phyloP scores from a whole-genome alignment of 2,888 invertebrate species.

The Rhingia campestris region DNA sequence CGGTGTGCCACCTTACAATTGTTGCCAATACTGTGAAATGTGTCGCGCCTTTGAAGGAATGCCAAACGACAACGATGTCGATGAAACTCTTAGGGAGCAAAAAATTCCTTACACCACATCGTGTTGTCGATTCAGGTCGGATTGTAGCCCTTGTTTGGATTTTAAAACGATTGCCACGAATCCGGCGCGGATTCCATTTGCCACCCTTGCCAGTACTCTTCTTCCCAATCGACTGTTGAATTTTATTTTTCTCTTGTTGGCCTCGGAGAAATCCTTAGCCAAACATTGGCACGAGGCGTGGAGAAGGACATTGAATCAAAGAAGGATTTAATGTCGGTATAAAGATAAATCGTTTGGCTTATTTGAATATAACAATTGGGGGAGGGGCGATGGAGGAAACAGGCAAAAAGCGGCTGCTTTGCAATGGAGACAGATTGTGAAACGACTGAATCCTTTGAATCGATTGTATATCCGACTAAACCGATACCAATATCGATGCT shows the following conservation, averaged over 20 bases:
- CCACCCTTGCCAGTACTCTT: neutral
- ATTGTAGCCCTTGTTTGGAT: conserved; percentile 68
- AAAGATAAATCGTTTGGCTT: conserved; percentile 72
- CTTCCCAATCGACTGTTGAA: conserved; percentile 11
- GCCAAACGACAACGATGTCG: conserved; percentile 16
- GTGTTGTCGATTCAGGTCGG: conserved; percentile 55
- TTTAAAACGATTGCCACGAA: conserved; percentile 68
- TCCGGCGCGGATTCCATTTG: conserved; percentile 16
- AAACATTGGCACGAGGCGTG: neutral
- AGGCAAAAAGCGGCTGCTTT: conserved; percentile 5
- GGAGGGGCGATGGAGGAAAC: neutral
- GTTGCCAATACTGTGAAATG: conserved; percentile 48
- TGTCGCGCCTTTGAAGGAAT: conserved; percentile 49
- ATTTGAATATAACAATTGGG: conserved; percentile 70
- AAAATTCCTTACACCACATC: conserved; percentile 35
- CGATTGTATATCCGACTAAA: neutral
- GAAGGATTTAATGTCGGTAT: conserved; percentile 62
- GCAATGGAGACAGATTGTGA: conserved; percentile 4
- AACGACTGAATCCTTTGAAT: too few species aligned
- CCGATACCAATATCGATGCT: conserved; percentile 62
- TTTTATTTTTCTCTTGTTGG: conserved; percentile 8
- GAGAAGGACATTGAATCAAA: conserved; percentile 35
- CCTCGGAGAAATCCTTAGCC: conserved; percentile 13
- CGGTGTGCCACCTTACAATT: conserved; percentile 49
- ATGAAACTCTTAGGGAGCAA: conserved; percentile 11